Base-by-base conservation (phyloP, 2,797 vertebrate genomes). In the Sebastes steindachneri region DNA sequence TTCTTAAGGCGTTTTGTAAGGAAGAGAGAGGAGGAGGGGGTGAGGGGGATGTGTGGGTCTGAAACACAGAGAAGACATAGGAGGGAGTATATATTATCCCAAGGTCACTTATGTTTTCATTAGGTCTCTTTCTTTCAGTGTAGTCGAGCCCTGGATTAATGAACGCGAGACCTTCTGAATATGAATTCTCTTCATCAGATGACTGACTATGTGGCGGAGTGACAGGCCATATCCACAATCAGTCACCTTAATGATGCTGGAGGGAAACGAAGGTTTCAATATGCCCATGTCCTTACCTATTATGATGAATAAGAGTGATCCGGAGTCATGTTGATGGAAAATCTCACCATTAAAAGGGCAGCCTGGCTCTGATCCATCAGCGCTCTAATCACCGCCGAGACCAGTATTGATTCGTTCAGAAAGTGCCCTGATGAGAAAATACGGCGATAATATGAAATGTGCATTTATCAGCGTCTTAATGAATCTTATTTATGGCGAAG, bases 351-450 rank as follows among this genome's bases (percentile, higher is more conserved):
- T 95, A 95, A 93, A 87, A 90, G 94, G 93, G 82, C 92, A 89
- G 79, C 82, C 84, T 86, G 83, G 87, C 90, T 92, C 91, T 86
- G 93, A 95, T 95, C 93, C 94, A 95, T 95, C 93, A 94, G 92
- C 69, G 62, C 90, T 88, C 77, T 95, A 93, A 95, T 93, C 90
- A 90, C 93, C 92, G 58, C 89, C 80, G 54, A 90, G 93, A 94
- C 92, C 88, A 86, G 87, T 95, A 95, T 95, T 94, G 94, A 95
- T 95, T 93, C 65, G 59, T 92, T 95, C 93, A 95, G 94, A 95
- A 95, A 95, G 95, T 94, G 91, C 93, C 90, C 91, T 80, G 88
- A 91, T 90, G 93, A 91, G 86, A 79, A 94, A 88, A 91, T 89
- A 89, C 87, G 84, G 91, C 66, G 26, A 85, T 95, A 92, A 93